Evolutionary conservation across 1,140 invertebrate species (phyloP).

Genomic region (Cyphomyrmex costatus): DNA sequence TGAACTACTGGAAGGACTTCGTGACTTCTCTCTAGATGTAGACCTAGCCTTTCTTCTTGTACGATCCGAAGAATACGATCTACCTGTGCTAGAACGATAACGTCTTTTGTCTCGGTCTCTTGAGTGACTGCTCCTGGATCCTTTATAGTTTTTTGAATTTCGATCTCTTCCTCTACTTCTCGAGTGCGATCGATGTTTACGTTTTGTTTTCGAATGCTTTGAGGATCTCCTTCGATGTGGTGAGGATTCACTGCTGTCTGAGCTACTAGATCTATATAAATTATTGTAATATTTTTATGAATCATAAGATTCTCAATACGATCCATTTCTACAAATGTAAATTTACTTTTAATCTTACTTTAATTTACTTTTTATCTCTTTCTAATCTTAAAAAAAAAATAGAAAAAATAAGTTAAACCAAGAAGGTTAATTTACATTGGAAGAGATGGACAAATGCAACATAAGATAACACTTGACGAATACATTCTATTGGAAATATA

Average conservation of each 20-base stretch:
- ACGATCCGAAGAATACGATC: constrained; percentile 81
- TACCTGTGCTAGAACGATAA: constrained; percentile 79
- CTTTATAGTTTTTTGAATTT: constrained; percentile 79
- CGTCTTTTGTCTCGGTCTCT: constrained; percentile 81
- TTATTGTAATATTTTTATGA: neutral
- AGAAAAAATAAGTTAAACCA: too few species aligned
- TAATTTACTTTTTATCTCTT: too few species aligned
- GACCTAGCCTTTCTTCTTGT: constrained; percentile 81
- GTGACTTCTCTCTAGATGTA: constrained; percentile 83
- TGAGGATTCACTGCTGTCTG: constrained; percentile 82
- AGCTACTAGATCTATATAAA: constrained; percentile 82
- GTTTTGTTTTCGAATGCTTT: constrained; percentile 82
- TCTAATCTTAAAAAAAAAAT: too few species aligned
- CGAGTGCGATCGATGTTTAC: constrained; percentile 81
- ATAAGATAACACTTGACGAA: too few species aligned
- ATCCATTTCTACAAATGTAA: neutral
- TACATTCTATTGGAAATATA: neutral
- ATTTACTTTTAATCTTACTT: too few species aligned
- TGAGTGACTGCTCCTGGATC: constrained; percentile 79
- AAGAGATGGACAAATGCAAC: too few species aligned
- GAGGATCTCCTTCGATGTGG: constrained; percentile 81
- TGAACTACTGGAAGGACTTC: constrained; percentile 84
- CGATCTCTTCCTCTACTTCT: constrained; percentile 80
- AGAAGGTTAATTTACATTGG: too few species aligned
- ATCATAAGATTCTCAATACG: too few species aligned